Base-by-base conservation (phyloP, 2,888 invertebrate genomes). In the Pammene fasciana region DNA sequence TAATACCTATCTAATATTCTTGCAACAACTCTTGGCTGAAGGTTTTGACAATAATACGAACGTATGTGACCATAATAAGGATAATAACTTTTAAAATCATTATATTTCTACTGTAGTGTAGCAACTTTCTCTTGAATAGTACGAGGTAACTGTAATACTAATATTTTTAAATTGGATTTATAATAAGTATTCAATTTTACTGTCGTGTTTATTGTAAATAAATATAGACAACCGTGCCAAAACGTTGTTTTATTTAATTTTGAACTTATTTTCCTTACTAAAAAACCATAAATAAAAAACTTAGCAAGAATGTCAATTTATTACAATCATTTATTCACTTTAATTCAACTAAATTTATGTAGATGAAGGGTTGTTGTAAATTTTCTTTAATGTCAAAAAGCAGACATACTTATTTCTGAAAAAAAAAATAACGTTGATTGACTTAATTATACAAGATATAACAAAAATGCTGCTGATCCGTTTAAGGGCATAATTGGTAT, bases 131-230 rank as follows among this genome's bases (percentile, higher is more conserved):
- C 73, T 80, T 75, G 5, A 59, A 45, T 76, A 65, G 64, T 71
- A 55, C 38, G 65, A 68, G 46, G 68, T 60, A 59, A 57, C 50
- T 64, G 41, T 62, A 50, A 46, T 72, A 74, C 16, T 68, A 73
- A 73, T 76, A 76, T 76, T 78, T 77, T 76, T 73, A 76, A 78
- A 75, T 67, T 64, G 61, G 74, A 75, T 74, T 77, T 82, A 77
- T 78, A 75, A 74, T 78, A 77, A 75, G 77, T 82, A 80, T 78
- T 79, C 81, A 78, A 84, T 78, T 75, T 80, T 83, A 84, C 80
- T 81, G 79, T 85, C 82, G 77, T 86, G 81, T 86, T 86, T 86
- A 83, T 77, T 88, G 86, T 86, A 88, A 88, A 89, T 87, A 88
- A 88, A 89, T 87, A 88, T 87, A 87, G 78, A 78, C 75, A 79